Evolutionary conservation across 2,888 invertebrate genomes (phyloP).

Genomic region (Tetheella fluctuosa): DNA sequence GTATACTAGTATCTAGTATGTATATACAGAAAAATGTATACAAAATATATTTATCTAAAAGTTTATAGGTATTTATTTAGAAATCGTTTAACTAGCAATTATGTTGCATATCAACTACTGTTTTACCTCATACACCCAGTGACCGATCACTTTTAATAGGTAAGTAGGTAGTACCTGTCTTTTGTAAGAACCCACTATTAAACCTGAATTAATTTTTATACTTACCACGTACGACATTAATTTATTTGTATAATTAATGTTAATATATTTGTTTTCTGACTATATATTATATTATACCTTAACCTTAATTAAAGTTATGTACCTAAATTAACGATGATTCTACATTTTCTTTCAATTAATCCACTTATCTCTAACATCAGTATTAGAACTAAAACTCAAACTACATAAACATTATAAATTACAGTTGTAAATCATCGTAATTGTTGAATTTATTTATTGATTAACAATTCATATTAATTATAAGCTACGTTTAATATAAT

Average conservation of each 20-base stretch:
- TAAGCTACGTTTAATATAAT: background rate
- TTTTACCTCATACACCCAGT: too few species aligned
- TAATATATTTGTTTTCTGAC: constrained; percentile 33
- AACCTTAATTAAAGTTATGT: constrained; percentile 27
- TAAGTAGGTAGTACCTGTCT: background rate
- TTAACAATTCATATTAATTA: constrained; percentile 7
- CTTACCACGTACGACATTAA: constrained; percentile 1
- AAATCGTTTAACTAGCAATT: too few species aligned
- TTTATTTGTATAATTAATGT: constrained; percentile 20
- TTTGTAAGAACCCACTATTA: background rate
- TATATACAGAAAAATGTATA: too few species aligned
- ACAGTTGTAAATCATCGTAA: constrained; percentile 9
- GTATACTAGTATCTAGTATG: too few species aligned
- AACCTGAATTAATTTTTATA: background rate
- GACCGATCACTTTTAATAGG: too few species aligned
- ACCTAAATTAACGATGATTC: background rate
- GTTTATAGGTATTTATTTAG: too few species aligned
- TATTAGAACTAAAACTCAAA: background rate
- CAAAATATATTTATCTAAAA: too few species aligned
- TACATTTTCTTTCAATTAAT: constrained; percentile 3
- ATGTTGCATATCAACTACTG: too few species aligned
- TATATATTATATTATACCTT: constrained; percentile 37
- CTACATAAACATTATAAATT: background rate
- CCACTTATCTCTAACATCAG: constrained; percentile 2
- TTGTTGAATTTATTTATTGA: constrained; percentile 13